Conservation (phyloP, 2,888 invertebrate species). For the Cheilosia vernalis region DNA sequence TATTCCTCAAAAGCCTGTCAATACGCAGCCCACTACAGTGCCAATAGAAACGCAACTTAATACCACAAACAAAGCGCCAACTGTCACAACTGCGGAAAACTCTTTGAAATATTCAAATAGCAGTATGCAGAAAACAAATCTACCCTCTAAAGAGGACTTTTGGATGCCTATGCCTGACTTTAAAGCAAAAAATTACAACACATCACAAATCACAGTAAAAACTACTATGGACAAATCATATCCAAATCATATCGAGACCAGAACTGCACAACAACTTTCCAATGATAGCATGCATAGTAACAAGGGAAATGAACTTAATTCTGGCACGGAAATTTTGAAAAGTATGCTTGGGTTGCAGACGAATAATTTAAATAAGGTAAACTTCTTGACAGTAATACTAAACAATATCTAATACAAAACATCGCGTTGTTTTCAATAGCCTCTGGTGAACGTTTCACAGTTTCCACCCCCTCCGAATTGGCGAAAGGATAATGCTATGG, state of each 20-base stretch:
- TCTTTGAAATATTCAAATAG: slow-evolving; percentile 38
- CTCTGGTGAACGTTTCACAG: slow-evolving; percentile 67
- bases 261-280: slow-evolving; percentile 16
- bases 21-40: slow-evolving; percentile 3
- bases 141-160: slow-evolving; percentile 58
- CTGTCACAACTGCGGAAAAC: slow-evolving; percentile 26
- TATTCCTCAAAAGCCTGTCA: slow-evolving; percentile 16
- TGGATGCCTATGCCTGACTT: slow-evolving; percentile 66
- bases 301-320: slow-evolving; percentile 18
- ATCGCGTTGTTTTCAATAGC: slow-evolving; percentile 10
- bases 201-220: slow-evolving; percentile 13
- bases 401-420: background rate
- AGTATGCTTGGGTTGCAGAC: slow-evolving; percentile 58
- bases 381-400: background rate
- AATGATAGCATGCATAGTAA: background rate
- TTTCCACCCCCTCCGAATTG: slow-evolving; percentile 66
- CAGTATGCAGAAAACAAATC: slow-evolving; percentile 27
- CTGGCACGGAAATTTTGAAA: slow-evolving; percentile 58
- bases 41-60: slow-evolving; percentile 31
- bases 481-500: slow-evolving; percentile 25
- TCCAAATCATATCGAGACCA: slow-evolving; percentile 44
- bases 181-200: slow-evolving; percentile 47
- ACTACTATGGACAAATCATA: slow-evolving; percentile 30
- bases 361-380: background rate
- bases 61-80: slow-evolving; percentile 6